These are phyloP conservation scores for Cuniculus paca DNA, from an alignment of 2,797 vertebrate species.

Conservation along the genomic window DNA sequence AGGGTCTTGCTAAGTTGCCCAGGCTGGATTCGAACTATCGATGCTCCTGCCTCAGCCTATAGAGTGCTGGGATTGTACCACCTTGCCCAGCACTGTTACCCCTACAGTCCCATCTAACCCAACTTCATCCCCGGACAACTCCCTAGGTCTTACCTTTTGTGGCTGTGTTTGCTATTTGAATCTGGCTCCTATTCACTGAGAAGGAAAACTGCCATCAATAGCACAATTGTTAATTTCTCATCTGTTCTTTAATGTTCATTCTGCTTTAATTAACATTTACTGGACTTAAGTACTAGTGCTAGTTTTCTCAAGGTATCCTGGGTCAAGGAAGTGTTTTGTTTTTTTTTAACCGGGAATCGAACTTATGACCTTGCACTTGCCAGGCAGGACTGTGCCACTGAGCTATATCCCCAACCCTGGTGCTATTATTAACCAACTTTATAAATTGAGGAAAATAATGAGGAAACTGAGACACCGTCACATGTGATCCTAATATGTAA, in stretches of 20 bases:
- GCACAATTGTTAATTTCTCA: slow-evolving; percentile 18
- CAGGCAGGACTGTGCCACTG: too few species aligned
- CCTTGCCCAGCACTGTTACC: not conserved
- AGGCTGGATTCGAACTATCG: not conserved
- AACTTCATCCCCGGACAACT: not conserved
- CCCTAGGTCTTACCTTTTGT: not conserved
- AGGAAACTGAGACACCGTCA: not conserved
- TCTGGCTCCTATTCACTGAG: not conserved
- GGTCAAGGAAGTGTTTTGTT: too few species aligned
- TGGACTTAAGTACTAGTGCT: not conserved
- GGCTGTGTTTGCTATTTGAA: not conserved
- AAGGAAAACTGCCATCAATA: not conserved
- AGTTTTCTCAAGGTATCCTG: slow-evolving; percentile 25
- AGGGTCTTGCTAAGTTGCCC: not conserved
- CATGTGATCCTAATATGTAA: not conserved
- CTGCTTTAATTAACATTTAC: slow-evolving; percentile 41
- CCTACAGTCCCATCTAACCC: not conserved
- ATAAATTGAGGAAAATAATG: not conserved
- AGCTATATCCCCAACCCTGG: too few species aligned
- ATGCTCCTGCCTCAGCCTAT: not conserved
- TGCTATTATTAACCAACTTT: not conserved
- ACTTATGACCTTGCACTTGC: too few species aligned
- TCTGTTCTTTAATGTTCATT: slow-evolving; percentile 66
- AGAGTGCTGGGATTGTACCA: not conserved
- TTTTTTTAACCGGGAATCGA: too few species aligned